Conservation (phyloP, 2,113 vertebrate species). For the Chionodraco myersi region DNA sequence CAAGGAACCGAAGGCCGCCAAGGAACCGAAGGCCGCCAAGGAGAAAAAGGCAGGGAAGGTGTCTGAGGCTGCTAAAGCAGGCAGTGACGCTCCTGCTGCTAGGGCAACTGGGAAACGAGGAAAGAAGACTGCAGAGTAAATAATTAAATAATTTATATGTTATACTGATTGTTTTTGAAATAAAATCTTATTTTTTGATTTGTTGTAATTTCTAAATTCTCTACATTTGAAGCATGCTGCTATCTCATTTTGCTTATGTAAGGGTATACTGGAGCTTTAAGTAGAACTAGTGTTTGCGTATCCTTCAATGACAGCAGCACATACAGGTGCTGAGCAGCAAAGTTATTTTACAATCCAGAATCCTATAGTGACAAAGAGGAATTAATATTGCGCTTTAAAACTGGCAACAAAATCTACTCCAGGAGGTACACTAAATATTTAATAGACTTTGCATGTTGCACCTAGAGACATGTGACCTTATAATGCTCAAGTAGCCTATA, state of each 20-base stretch:
- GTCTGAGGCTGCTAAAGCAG: conserved; percentile 14
- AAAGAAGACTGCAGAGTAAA: conserved; percentile 55
- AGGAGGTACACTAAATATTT: too few species aligned
- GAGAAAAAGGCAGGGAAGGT: conserved; percentile 2
- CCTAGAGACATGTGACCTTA: neutral
- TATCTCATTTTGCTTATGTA: neutral
- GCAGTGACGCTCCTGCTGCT: conserved; percentile 3
- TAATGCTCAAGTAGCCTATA: neutral
- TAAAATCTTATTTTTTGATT: conserved; percentile 47
- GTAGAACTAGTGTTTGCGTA: neutral
- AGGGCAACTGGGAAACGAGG: conserved; percentile 62
- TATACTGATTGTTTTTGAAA: conserved; percentile 36
- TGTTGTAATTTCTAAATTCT: neutral
- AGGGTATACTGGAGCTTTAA: neutral
- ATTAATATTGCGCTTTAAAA: too few species aligned
- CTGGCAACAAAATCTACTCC: too few species aligned
- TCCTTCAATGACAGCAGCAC: neutral
- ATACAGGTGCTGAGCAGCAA: too few species aligned
- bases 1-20: conserved; percentile 21
- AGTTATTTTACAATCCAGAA: too few species aligned
- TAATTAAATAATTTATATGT: neutral
- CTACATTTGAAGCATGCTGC: neutral
- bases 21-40: conserved; percentile 17
- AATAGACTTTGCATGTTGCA: too few species aligned
- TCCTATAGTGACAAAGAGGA: too few species aligned